Conservation (phyloP, 1,140 invertebrate genomes). For the Diuraphis noxia region DNA sequence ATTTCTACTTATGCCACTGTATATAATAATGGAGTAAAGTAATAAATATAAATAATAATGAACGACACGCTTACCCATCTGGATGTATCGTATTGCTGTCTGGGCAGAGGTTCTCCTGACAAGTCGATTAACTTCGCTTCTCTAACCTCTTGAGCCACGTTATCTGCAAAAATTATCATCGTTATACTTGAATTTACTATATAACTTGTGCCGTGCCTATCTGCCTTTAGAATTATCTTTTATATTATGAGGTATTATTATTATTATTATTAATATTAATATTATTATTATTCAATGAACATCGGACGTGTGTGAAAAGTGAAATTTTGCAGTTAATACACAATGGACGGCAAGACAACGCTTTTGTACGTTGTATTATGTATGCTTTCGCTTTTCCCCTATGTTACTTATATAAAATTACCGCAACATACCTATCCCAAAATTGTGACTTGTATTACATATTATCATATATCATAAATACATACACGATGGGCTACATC, state of each 20-base stretch:
- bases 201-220: neutral
- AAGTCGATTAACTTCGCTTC: constrained; percentile 40
- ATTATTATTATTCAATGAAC: neutral
- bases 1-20: too few species aligned
- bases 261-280: too few species aligned
- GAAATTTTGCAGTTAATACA: constrained; percentile 22
- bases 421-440: neutral
- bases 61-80: constrained; percentile 33
- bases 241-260: neutral
- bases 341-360: constrained; percentile 22
- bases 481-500: neutral
- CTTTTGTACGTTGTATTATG: constrained; percentile 27
- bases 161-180: neutral
- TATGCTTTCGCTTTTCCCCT: constrained; percentile 42
- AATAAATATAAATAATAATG: neutral
- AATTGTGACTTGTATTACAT: neutral
- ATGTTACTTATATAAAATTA: neutral
- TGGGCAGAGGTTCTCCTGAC: constrained; percentile 39
- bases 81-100: constrained; percentile 47
- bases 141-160: constrained; percentile 22
- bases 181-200: neutral
- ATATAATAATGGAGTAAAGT: neutral
- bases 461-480: neutral
- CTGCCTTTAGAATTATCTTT: neutral
- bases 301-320: constrained; percentile 29